phyloP scores from a whole-genome alignment of 2,797 vertebrate species.

The Simalia tracyae region DNA sequence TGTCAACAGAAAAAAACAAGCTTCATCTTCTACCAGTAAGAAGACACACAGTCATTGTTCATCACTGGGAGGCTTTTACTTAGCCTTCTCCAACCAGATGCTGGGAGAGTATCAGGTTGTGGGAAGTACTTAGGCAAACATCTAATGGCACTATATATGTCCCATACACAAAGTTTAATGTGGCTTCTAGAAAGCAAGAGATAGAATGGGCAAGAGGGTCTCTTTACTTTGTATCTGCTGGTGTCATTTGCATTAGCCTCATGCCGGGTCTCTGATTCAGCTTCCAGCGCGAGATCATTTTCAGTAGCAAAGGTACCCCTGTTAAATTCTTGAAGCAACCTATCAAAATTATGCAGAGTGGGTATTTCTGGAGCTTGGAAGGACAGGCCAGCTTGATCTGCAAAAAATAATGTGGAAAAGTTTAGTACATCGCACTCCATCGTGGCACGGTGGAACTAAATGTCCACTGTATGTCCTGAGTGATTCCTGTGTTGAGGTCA shows the following conservation, averaged over 20 bases:
- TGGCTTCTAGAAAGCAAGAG: not conserved
- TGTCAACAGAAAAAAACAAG: conserved; percentile 63
- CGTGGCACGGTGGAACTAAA: not conserved
- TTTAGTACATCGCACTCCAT: not conserved
- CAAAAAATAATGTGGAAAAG: conserved; percentile 11
- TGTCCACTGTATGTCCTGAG: not conserved
- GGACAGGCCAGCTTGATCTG: conserved; percentile 80
- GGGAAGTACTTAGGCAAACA: not conserved
- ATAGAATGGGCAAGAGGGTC: not conserved
- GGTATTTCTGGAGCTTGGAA: conserved; percentile 81
- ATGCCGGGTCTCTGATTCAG: conserved; percentile 16
- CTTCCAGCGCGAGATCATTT: conserved; percentile 65
- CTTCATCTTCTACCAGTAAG: not conserved
- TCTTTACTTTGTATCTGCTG: conserved; percentile 80
- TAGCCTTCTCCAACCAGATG: not conserved
- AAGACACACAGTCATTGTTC: not conserved
- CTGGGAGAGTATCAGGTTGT: not conserved
- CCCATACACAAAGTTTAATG: not conserved
- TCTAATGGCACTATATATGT: not conserved
- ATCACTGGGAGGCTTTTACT: not conserved
- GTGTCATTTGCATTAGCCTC: conserved; percentile 37
- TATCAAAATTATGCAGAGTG: conserved; percentile 81
- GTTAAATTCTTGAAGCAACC: conserved; percentile 74
- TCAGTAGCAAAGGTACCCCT: conserved; percentile 68
- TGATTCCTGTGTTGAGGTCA: not conserved